These are phyloP conservation scores for Scaptomyza parva DNA, from an alignment of 2,888 invertebrate genomes.

Conservation along the genomic window DNA sequence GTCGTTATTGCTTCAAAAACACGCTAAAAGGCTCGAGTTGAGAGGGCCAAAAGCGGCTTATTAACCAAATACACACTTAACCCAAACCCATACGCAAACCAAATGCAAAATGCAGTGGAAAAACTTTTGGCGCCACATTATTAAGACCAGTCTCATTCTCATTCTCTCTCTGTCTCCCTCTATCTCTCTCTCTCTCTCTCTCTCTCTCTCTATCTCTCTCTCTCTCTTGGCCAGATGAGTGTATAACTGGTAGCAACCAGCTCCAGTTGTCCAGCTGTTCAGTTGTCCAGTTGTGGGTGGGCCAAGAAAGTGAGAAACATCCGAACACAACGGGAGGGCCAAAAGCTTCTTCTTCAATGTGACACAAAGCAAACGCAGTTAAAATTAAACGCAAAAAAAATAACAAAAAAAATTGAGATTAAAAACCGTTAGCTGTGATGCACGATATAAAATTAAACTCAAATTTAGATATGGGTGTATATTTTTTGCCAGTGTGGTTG, in stretches of 20 bases:
- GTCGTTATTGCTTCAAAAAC: conserved; percentile 14
- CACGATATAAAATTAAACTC: conserved; percentile 1
- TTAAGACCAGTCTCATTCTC: conserved; percentile 10
- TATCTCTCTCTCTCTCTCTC: background rate
- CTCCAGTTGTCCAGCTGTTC: background rate
- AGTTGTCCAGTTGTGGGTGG: conserved; percentile 19
- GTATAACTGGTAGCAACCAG: background rate
- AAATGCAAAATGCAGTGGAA: conserved; percentile 1
- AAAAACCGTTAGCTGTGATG: conserved; percentile 5
- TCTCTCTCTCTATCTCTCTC: background rate
- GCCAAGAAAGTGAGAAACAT: background rate
- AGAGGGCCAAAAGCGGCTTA: conserved; percentile 69
- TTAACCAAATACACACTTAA: conserved; percentile 49
- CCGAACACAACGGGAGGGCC: conserved; percentile 1
- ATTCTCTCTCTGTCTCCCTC: background rate
- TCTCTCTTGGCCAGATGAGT: background rate
- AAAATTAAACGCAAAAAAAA: background rate
- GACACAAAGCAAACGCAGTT: conserved; percentile 8
- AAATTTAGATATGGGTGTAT: background rate
- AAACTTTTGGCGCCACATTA: conserved; percentile 14
- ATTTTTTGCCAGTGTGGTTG: conserved; percentile 14
- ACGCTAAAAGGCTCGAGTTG: conserved; percentile 4
- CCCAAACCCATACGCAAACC: background rate
- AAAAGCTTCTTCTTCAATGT: conserved; percentile 6
- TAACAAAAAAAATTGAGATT: conserved; percentile 9